Evolutionary conservation across 1,140 invertebrate species (phyloP).

Genomic region (Vanessa atalanta): DNA sequence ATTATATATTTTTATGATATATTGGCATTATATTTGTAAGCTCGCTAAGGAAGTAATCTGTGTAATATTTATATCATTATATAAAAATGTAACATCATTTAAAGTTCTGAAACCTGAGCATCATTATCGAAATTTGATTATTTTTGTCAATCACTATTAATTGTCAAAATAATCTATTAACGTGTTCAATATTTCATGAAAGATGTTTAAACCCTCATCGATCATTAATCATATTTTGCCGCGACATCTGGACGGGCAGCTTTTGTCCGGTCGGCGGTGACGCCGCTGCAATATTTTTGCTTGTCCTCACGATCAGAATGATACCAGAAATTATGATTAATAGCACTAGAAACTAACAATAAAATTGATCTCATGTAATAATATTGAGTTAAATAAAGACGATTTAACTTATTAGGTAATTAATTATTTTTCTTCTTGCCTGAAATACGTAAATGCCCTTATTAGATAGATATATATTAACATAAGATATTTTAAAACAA

Average conservation of each 20-base stretch:
- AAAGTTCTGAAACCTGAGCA: no score
- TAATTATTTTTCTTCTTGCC: no score
- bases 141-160: neutral
- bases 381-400: no score
- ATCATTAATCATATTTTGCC: constrained; percentile 3
- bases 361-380: neutral
- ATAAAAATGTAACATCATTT: no score
- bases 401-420: no score
- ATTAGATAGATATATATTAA: no score
- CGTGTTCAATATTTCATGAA: constrained; percentile 10
- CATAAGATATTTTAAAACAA: no score
- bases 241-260: neutral
- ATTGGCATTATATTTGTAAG: neutral
- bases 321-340: constrained; percentile 9
- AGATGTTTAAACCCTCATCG: neutral
- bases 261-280: neutral
- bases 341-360: neutral
- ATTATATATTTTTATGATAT: neutral
- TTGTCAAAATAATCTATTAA: neutral
- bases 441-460: no score
- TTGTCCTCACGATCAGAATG: neutral
- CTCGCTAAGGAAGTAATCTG: no score
- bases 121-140: neutral
- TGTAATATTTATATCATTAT: no score
- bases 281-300: neutral